Base-by-base conservation (phyloP, 2,113 vertebrate species). In the Beaufortia kweichowensis region DNA sequence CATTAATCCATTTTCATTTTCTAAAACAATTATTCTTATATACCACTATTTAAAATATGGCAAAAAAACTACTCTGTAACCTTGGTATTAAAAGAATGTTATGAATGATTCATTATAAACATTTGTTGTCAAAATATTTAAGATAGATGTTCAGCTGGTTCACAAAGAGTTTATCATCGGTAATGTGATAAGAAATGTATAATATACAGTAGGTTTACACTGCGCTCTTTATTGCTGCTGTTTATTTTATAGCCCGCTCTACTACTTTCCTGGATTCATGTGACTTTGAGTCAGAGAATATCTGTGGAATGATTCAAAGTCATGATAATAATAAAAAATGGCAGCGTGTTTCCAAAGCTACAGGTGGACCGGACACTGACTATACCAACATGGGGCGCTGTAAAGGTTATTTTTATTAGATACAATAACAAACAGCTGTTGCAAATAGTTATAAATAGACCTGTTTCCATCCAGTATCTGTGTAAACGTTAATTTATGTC, bases 221-320 rank as follows among this genome's bases (percentile, higher is more conserved):
- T 81, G 31, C 66, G 2, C 0, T 14, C 1, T 71, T 56, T 63
- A 71, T 26, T 55, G 59, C 31, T 15, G 10, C 8, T 50, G 39
- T 15, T 19, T 69, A 9, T n/a, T 48, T 35, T 1, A 62, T 26
- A 99, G 95, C 93, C 46, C 89, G 91, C 56, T 92, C 91, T 43
- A 80, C 93, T 55, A 97, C 89, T 3, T 98, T 97, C 80, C 86
- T 99, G 93, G 97, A 98, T 81, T 92, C 92, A 0, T 98, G 96
- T n/a, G 87, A 91, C 87, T 98, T 98, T 91, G 97, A 99, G 84
- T 83, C 90, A 66, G 93, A 92, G 76, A 96, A 94, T 71, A 91
- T 98, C 60, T 98, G 96, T 75, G 96, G 96, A 14, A 96, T 98
- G 95, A 88, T 96, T 86, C 95, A 98, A 89, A 91, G 91, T 79